These are phyloP conservation scores for Cephalopachus bancanus DNA, from an alignment of 2,797 vertebrate species.

Conservation along the genomic window DNA sequence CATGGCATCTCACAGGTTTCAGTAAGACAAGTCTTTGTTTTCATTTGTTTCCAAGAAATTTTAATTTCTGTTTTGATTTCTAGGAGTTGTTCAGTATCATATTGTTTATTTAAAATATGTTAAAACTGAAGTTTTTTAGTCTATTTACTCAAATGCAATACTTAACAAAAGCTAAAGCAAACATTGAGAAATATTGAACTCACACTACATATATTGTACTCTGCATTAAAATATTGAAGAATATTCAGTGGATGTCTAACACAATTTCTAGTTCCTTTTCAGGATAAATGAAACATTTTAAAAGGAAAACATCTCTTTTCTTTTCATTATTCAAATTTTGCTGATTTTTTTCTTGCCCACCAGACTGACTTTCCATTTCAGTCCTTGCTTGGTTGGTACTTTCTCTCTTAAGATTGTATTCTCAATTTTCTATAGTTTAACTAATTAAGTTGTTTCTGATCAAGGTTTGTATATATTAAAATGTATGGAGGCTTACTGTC, in stretches of 20 bases:
- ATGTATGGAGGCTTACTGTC: accelerated
- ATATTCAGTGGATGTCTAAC: not conserved
- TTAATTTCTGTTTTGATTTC: too few relatives aligned
- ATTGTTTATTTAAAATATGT: not conserved
- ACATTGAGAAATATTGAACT: not conserved
- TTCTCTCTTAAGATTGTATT: not conserved
- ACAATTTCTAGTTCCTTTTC: not conserved
- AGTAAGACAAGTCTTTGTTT: too few relatives aligned
- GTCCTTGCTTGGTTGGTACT: not conserved
- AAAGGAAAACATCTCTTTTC: not conserved
- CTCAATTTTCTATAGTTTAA: not conserved
- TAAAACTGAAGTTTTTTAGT: not conserved
- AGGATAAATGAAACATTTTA: not conserved
- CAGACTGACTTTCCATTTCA: not conserved
- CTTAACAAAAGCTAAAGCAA: not conserved
- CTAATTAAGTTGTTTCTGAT: not conserved
- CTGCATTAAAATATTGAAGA: not conserved
- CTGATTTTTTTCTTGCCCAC: not conserved
- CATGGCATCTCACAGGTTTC: too few relatives aligned
- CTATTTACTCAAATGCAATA: not conserved
- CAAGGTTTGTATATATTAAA: not conserved
- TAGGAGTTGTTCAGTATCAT: too few relatives aligned
- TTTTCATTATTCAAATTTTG: not conserved
- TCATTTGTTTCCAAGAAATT: too few relatives aligned
- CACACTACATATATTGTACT: not conserved